Evolutionary conservation across 1,140 invertebrate species (phyloP), one percentile per base, ranked within the genome.

Genomic region (Rhopalosiphum padi): DNA sequence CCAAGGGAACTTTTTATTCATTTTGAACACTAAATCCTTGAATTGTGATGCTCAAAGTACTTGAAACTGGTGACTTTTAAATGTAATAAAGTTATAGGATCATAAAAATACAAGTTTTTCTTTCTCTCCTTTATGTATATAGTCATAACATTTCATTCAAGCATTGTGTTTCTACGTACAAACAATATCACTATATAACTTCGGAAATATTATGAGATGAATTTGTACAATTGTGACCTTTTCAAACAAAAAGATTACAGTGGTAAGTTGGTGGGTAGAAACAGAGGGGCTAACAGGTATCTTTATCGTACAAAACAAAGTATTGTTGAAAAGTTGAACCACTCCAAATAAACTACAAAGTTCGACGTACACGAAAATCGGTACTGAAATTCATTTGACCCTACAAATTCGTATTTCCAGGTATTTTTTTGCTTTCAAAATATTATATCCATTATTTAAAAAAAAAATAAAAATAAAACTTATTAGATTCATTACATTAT

Each of bases 171-270:
- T 90, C 60, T 90, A 48, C 41, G 55, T 48, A 90, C 53, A 43
- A 90, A 90, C 55, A 90, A 90, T 90, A 90, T 68, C 53, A 68
- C 55, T 90, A 60, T 60, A 68, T 68, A 68, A 90, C 37, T 90
- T 68, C 37, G 53, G 89, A 90, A 90, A 90, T 90, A 90, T 90
- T 90, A 90, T n/a, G 55, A 68, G 89, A 90, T 60, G 89, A 90
- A 90, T 90, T 90, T 90, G 89, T 90, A 90, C 89, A 90, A 90
- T 90, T 68, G 89, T 68, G 89, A 90, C 89, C 89, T 90, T 90
- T 90, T 90, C 55, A 90, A 90, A 90, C 89, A 90, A 90, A 90
- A 90, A 68, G 53, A 90, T 90, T 90, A 90, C 89, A 41, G 53
- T 37, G 35, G 89, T 68, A 90, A 68, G 53, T 90, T 43, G 23